A percentile compares a stretch with the other conserved stretches of the same genome.
Evolutionary conservation across 1,140 invertebrate species (phyloP).

Genomic region (Drosophila auraria): DNA sequence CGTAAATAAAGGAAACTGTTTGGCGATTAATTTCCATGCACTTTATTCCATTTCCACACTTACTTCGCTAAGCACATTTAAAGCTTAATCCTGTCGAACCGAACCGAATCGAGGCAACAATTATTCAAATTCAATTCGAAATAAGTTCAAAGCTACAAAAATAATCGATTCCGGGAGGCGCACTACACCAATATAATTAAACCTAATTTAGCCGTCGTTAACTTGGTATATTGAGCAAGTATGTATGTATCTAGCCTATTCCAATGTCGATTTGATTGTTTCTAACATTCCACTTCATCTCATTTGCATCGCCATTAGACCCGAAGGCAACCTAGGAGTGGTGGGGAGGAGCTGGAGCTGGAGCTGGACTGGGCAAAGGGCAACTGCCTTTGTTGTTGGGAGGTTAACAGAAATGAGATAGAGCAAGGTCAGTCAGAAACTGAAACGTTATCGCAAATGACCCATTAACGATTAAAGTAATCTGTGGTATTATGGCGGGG

Average conservation of each 20-base stretch:
- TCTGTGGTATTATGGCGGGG: slow-evolving; percentile 2
- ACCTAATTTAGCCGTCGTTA: slow-evolving; percentile 58
- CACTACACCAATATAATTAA: slow-evolving; percentile 68
- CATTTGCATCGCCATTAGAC: slow-evolving; percentile 38
- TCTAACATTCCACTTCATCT: slow-evolving; percentile 35
- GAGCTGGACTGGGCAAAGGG: slow-evolving; percentile 13
- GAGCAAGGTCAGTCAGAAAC: slow-evolving; percentile 12
- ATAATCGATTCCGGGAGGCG: slow-evolving; percentile 53
- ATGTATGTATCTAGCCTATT: slow-evolving; percentile 29
- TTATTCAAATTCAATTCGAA: slow-evolving; percentile 59
- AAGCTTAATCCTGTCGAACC: slow-evolving; percentile 67
- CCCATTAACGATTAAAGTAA: slow-evolving; percentile 1
- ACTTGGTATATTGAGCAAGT: slow-evolving; percentile 58
- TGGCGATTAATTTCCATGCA: slow-evolving; percentile 68
- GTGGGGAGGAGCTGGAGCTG: slow-evolving; percentile 5
- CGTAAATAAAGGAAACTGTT: slow-evolving; percentile 24
- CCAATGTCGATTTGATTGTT: slow-evolving; percentile 54
- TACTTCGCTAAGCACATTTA: slow-evolving; percentile 78
- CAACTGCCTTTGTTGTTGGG: slow-evolving; percentile 2
- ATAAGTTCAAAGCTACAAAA: slow-evolving; percentile 56
- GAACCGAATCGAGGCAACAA: slow-evolving; percentile 43
- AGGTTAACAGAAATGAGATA: slow-evolving; percentile 9
- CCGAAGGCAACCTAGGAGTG: slow-evolving; percentile 21
- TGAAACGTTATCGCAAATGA: slow-evolving; percentile 7
- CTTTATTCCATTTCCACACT: slow-evolving; percentile 73